A percentile compares a stretch with the other conserved stretches of the same genome.
phyloP scores from a whole-genome alignment of 1,140 invertebrate genomes.

The Cydia pomonella region DNA sequence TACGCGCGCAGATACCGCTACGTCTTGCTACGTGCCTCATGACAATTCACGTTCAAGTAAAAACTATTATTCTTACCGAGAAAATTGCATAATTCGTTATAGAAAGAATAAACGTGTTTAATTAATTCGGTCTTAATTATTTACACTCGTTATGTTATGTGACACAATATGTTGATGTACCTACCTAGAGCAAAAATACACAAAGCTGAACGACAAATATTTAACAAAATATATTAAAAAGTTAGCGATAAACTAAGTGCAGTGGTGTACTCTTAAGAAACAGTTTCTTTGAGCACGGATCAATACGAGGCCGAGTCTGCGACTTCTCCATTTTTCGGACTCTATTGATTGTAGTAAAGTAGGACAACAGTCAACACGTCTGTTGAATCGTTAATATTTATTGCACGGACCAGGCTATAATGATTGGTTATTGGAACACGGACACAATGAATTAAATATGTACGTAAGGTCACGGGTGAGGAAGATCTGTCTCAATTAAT shows the following conservation, averaged over 20 bases:
- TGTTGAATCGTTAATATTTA: slow-evolving; percentile 56
- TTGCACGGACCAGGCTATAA: slow-evolving; percentile 43
- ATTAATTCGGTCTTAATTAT: too few relatives aligned
- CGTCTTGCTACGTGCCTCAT: slow-evolving; percentile 1
- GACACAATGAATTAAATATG: slow-evolving; percentile 10
- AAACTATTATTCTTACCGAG: background rate
- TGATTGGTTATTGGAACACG: background rate
- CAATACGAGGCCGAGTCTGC: slow-evolving; percentile 49
- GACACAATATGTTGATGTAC: background rate
- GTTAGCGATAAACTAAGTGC: background rate
- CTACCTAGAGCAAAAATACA: too few relatives aligned
- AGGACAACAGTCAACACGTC: slow-evolving; percentile 53
- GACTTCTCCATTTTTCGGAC: slow-evolving; percentile 52
- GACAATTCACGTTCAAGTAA: background rate
- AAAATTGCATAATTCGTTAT: background rate
- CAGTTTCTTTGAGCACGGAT: slow-evolving; percentile 42
- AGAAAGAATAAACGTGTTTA: too few relatives aligned
- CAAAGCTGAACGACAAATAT: too few relatives aligned
- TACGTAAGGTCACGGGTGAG: background rate
- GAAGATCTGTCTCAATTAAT: background rate
- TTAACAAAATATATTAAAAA: too few relatives aligned
- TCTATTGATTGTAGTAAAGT: slow-evolving; percentile 58
- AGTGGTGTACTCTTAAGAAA: slow-evolving; percentile 43
- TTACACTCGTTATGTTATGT: background rate
- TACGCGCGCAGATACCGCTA: slow-evolving; percentile 10